Evolutionary conservation across 1,140 invertebrate genomes (phyloP).

Genomic region (Euwallacea fornicatus): DNA sequence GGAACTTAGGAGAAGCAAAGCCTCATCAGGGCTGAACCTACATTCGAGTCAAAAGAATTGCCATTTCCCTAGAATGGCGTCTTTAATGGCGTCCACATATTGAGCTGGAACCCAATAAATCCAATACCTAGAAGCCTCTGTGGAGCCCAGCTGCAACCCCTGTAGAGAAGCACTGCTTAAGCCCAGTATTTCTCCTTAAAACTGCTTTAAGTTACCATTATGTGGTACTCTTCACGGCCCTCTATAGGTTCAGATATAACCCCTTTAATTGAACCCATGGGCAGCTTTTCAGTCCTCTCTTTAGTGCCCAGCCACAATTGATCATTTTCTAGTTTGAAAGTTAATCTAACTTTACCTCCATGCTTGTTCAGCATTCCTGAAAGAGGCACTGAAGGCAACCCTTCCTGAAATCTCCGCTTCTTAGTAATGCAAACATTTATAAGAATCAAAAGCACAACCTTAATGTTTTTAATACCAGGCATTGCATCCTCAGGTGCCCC

Average conservation of each 20-base stretch:
- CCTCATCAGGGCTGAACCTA: not conserved
- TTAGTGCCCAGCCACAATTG: constrained; percentile 94
- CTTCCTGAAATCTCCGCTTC: constrained; percentile 62
- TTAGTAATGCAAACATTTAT: not conserved
- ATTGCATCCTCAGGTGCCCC: constrained; percentile 88
- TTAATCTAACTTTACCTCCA: constrained; percentile 89
- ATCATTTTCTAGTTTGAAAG: constrained; percentile 90
- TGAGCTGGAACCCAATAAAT: constrained; percentile 94
- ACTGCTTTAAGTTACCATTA: constrained; percentile 68
- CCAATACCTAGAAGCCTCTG: constrained; percentile 89
- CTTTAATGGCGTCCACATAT: constrained; percentile 90
- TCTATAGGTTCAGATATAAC: constrained; percentile 83
- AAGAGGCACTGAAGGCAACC: constrained; percentile 78
- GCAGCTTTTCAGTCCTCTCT: constrained; percentile 90
- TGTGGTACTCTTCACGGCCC: constrained; percentile 90
- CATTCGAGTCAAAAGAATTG: constrained; percentile 67
- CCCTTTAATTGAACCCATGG: constrained; percentile 88
- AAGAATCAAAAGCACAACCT: constrained; percentile 57
- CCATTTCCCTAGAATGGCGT: constrained; percentile 87
- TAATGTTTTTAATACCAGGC: constrained; percentile 81
- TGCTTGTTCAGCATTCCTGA: constrained; percentile 91
- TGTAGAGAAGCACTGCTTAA: constrained; percentile 47
- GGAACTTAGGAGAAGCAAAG: too few relatives aligned
- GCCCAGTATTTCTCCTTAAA: constrained; percentile 37
- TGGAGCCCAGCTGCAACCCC: constrained; percentile 84